Conservation (phyloP, 2,113 vertebrate species). For the Hippolais icterina region DNA sequence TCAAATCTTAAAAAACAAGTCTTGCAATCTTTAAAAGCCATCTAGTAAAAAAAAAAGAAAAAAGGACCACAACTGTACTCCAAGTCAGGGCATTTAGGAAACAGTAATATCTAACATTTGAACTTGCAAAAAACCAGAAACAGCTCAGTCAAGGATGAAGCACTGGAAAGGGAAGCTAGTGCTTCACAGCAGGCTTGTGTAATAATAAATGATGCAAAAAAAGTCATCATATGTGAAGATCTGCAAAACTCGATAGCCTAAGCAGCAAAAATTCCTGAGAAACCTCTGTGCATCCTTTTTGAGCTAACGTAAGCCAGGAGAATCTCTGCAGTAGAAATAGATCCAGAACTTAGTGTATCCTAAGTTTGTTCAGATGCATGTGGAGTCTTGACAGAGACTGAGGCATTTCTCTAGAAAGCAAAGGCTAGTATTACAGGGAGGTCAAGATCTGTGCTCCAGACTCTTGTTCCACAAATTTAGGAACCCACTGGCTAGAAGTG, state of each 20-base stretch:
- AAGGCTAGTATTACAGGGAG: background rate
- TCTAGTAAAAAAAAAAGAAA: background rate
- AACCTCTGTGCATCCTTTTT: background rate
- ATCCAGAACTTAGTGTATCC: background rate
- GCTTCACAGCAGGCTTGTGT: background rate
- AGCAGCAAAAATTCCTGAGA: background rate
- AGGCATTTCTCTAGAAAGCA: background rate
- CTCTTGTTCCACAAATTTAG: background rate
- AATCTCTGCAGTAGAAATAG: background rate
- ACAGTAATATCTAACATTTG: background rate
- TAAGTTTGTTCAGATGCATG: background rate
- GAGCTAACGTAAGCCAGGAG: background rate
- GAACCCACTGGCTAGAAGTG: background rate
- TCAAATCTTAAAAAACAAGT: background rate
- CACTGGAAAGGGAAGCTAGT: background rate
- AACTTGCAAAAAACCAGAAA: background rate
- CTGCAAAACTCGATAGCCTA: background rate
- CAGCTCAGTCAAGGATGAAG: background rate
- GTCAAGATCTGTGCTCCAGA: background rate
- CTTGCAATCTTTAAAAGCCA: background rate
- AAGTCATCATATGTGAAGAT: background rate
- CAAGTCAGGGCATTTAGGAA: background rate
- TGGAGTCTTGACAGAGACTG: background rate
- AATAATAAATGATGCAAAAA: background rate
- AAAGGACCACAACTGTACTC: background rate